Evolutionary conservation across 2,113 vertebrate genomes (phyloP).

Genomic region (Turnix velox): DNA sequence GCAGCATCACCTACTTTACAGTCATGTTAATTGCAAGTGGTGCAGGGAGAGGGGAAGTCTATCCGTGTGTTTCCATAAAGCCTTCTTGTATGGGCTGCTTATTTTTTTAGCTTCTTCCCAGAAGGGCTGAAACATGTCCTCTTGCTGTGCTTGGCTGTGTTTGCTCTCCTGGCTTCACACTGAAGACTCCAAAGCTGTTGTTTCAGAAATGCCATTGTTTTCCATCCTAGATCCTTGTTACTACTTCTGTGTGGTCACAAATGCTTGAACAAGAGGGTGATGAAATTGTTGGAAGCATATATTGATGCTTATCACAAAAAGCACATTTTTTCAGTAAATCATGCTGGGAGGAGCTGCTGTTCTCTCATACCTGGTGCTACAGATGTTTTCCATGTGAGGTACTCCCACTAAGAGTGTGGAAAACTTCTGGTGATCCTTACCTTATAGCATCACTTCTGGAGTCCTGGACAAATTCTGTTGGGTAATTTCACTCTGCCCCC

Average conservation of each 20-base stretch:
- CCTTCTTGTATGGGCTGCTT: no score
- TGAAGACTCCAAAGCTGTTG: not conserved
- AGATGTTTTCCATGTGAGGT: not conserved
- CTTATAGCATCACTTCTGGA: not conserved
- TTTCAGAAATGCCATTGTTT: slow-evolving; percentile 9
- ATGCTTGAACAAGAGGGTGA: not conserved
- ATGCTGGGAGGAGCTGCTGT: not conserved
- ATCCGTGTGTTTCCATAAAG: not conserved
- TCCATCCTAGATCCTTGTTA: not conserved
- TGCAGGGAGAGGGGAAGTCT: not conserved
- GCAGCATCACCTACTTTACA: not conserved
- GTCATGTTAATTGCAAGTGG: not conserved
- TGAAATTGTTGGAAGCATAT: not conserved
- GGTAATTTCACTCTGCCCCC: not conserved
- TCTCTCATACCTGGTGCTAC: not conserved
- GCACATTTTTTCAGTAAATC: not conserved
- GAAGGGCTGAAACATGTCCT: not conserved
- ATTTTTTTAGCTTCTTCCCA: not conserved
- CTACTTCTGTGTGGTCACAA: not conserved
- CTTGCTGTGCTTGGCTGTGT: not conserved
- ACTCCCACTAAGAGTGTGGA: not conserved
- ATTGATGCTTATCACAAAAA: not conserved
- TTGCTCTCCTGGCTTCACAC: not conserved
- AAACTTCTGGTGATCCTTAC: not conserved
- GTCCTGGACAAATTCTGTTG: not conserved